These are phyloP conservation scores for Ophion obscuratus DNA, from an alignment of 2,888 invertebrate species.

Conservation along the genomic window DNA sequence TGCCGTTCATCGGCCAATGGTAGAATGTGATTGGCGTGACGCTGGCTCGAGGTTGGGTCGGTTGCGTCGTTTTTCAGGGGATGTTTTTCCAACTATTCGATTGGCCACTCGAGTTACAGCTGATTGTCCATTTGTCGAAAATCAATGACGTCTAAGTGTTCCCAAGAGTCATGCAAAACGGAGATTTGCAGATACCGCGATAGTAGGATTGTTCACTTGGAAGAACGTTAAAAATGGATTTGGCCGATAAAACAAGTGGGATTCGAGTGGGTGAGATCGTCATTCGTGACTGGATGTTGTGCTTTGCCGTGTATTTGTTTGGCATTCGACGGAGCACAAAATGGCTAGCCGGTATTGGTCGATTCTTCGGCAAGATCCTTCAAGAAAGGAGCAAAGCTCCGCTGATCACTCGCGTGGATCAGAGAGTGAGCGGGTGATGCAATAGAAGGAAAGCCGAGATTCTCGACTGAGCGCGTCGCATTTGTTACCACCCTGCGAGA, in stretches of 20 bases:
- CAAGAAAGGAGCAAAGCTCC: slow-evolving; percentile 36
- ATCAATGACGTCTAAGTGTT: too few relatives aligned
- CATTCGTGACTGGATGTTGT: neutral
- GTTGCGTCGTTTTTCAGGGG: too few relatives aligned
- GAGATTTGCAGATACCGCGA: neutral
- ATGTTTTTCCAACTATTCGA: too few relatives aligned
- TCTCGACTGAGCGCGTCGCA: slow-evolving; percentile 45
- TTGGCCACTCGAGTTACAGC: too few relatives aligned
- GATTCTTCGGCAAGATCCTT: slow-evolving; percentile 8
- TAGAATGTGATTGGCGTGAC: too few relatives aligned
- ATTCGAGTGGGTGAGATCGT: neutral
- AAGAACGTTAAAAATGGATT: too few relatives aligned
- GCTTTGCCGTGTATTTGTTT: neutral
- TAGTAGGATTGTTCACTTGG: neutral
- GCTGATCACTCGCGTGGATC: slow-evolving; percentile 50
- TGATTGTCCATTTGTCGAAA: too few relatives aligned
- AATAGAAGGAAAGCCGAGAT: slow-evolving; percentile 9
- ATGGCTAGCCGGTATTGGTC: slow-evolving; percentile 39
- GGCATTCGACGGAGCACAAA: neutral
- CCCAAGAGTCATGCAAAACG: neutral
- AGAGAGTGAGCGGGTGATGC: neutral
- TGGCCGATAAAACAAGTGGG: too few relatives aligned
- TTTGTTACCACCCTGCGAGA: slow-evolving; percentile 61
- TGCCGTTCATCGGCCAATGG: too few relatives aligned
- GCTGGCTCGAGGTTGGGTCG: too few relatives aligned